Percentiles rank a stretch among this genome's conserved stretches.
Conservation (phyloP, 2,797 vertebrate species). For the Tragelaphus eurycerus region DNA sequence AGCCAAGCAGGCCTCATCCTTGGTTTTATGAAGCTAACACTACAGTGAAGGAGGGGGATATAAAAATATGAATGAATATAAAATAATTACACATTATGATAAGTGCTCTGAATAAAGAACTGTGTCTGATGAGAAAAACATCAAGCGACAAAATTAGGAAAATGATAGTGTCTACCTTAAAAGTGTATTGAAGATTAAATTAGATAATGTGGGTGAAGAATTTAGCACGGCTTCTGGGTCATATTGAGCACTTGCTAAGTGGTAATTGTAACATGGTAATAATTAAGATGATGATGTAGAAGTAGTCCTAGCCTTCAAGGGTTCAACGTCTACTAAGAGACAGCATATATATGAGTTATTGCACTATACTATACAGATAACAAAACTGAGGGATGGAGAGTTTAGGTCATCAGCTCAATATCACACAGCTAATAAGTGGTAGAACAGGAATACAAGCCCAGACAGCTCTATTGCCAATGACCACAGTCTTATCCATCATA, state of each 20-base stretch:
- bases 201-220: conserved; percentile 12
- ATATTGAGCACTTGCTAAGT: neutral
- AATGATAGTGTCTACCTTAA: neutral
- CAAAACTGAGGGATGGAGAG: neutral
- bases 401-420: conserved; percentile 5
- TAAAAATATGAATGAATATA: conserved; percentile 26
- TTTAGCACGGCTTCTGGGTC: neutral
- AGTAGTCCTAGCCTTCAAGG: neutral
- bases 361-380: neutral
- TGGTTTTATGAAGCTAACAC: neutral
- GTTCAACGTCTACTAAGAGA: neutral
- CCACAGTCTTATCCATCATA: neutral
- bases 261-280: neutral
- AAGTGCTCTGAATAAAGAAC: conserved; percentile 2
- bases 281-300: neutral
- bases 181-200: conserved; percentile 31
- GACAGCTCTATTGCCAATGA: neutral
- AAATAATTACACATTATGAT: neutral
- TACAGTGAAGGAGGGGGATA: neutral
- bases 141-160: neutral
- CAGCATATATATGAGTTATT: neutral
- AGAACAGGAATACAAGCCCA: neutral
- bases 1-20: neutral
- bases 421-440: conserved; percentile 2
- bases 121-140: conserved; percentile 43